Conservation (phyloP, 2,888 invertebrate genomes). For the Tortrix viridana region DNA sequence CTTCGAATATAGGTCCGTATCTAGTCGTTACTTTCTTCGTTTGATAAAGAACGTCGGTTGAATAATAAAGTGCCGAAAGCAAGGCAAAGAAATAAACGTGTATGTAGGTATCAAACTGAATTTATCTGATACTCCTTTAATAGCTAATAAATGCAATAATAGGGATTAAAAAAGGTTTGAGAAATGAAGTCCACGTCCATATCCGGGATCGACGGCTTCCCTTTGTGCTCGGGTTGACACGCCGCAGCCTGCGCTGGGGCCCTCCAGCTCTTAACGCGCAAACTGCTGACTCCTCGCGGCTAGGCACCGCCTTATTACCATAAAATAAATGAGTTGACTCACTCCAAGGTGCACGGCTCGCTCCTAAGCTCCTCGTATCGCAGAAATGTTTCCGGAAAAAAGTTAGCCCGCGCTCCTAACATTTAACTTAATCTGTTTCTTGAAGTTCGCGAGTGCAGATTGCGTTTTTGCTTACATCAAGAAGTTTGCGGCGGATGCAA, state of each 20-base stretch:
- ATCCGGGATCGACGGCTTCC: not conserved
- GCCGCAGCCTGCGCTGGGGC: slow-evolving; percentile 38
- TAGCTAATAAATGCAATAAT: too few species aligned
- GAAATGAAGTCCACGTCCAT: not conserved
- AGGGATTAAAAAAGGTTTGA: too few species aligned
- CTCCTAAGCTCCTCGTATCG: slow-evolving; percentile 45
- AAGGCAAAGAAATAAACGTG: too few species aligned
- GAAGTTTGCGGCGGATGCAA: slow-evolving; percentile 12
- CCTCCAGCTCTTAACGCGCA: slow-evolving; percentile 56
- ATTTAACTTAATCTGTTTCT: slow-evolving; percentile 45
- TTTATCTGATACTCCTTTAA: too few species aligned
- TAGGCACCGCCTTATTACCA: slow-evolving; percentile 73
- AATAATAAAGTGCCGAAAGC: too few species aligned
- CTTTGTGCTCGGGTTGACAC: not conserved
- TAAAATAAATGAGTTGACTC: slow-evolving; percentile 66
- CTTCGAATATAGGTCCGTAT: too few species aligned
- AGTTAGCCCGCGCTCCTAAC: slow-evolving; percentile 40
- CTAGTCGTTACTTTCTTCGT: too few species aligned
- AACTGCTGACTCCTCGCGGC: slow-evolving; percentile 68
- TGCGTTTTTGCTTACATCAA: slow-evolving; percentile 32
- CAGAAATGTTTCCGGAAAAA: slow-evolving; percentile 46
- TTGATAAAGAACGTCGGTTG: too few species aligned
- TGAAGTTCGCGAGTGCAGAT: slow-evolving; percentile 32
- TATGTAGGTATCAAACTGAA: too few species aligned
- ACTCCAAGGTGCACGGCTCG: slow-evolving; percentile 59